Evolutionary conservation across 2,113 vertebrate species (phyloP).

Genomic region (Dermatemys mawii): DNA sequence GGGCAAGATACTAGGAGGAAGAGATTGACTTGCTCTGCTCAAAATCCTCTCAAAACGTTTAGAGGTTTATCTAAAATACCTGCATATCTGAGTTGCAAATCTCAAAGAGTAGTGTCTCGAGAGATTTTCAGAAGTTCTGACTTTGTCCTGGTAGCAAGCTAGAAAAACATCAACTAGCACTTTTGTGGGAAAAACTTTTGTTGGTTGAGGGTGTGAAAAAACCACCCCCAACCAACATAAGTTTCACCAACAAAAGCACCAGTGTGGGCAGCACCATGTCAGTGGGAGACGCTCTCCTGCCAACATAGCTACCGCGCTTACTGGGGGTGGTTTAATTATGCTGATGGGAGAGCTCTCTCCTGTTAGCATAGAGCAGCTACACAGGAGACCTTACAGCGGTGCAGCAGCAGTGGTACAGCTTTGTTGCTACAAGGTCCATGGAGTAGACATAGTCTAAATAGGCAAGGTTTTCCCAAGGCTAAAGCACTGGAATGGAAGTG

Average conservation of each 20-base stretch:
- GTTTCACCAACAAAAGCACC: no score
- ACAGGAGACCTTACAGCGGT: no score
- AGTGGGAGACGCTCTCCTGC: no score
- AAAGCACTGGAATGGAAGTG: neutral
- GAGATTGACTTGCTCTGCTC: neutral
- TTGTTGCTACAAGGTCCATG: no score
- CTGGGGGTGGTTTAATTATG: no score
- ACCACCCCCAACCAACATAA: no score
- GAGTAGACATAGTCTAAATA: neutral
- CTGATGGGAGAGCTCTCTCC: no score
- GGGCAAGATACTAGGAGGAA: neutral
- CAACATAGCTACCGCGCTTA: fast-evolving
- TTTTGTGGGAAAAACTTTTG: no score
- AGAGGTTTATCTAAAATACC: neutral
- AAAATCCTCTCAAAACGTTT: neutral
- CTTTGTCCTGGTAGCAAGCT: neutral
- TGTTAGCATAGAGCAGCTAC: no score
- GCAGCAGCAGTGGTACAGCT: no score
- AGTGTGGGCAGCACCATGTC: no score
- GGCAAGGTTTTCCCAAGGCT: neutral
- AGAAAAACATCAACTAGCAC: neutral
- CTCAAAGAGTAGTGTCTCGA: neutral
- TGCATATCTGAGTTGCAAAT: neutral
- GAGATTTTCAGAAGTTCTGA: neutral
- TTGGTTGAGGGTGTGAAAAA: no score